phyloP scores from a whole-genome alignment of 2,888 invertebrate genomes.

The Lithodes maja region DNA sequence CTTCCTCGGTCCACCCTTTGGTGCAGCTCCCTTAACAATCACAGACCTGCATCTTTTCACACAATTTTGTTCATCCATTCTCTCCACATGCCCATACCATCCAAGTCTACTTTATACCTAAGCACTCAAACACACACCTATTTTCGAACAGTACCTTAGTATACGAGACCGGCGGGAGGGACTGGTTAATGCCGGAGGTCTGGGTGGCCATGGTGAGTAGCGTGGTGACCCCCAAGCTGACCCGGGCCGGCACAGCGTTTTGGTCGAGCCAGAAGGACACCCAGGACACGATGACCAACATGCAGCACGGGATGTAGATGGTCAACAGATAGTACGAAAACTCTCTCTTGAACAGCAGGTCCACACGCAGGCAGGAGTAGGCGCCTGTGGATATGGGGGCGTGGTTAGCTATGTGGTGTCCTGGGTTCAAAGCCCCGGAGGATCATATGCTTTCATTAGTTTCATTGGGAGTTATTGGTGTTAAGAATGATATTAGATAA shows the following conservation, averaged over 20 bases:
- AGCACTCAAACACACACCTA: no score
- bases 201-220: constrained; percentile 77
- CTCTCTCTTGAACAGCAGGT: constrained; percentile 77
- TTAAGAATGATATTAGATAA: no score
- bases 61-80: no score
- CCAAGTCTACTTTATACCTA: no score
- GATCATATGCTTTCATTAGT: no score
- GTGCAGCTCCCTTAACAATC: no score
- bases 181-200: constrained; percentile 76
- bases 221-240: constrained; percentile 76
- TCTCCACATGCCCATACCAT: no score
- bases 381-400: constrained; percentile 73
- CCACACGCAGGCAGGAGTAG: constrained; percentile 77
- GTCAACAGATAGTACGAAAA: constrained; percentile 78
- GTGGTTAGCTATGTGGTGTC: background rate
- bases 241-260: constrained; percentile 75
- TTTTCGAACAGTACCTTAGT: constrained; percentile 75
- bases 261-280: constrained; percentile 75
- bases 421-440: no score
- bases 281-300: constrained; percentile 76
- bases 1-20: no score
- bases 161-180: constrained; percentile 78
- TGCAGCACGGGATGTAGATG: constrained; percentile 78
- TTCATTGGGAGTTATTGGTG: no score
- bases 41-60: no score